These are phyloP conservation scores for Capreolus pygargus DNA, from an alignment of 2,113 vertebrate genomes.

Conservation along the genomic window DNA sequence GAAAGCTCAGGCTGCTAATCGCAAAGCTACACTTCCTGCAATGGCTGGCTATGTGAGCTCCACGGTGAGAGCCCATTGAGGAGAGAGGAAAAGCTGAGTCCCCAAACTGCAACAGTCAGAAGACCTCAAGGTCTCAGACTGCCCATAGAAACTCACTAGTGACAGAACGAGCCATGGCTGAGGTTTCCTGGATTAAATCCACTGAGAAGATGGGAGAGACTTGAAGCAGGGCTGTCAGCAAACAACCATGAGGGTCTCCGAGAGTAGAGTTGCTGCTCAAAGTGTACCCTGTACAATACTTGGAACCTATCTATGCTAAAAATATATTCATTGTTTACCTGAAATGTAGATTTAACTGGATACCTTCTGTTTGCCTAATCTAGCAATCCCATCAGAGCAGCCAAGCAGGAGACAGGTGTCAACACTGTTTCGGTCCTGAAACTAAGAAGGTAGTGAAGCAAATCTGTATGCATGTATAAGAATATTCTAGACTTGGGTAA, in stretches of 20 bases:
- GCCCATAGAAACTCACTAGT: background rate
- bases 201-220: background rate
- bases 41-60: background rate
- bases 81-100: background rate
- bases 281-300: background rate
- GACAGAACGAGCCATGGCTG: fast-evolving
- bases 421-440: background rate
- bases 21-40: background rate
- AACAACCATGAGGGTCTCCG: background rate
- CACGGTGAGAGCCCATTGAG: background rate
- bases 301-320: background rate
- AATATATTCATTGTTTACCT: background rate
- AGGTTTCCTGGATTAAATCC: background rate
- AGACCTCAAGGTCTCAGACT: background rate
- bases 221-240: background rate
- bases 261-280: background rate
- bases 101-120: background rate
- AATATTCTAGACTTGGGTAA: background rate
- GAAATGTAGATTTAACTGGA: background rate
- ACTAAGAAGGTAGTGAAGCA: background rate
- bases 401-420: background rate
- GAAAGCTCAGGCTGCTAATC: too few relatives aligned
- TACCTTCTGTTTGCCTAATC: background rate
- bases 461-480: background rate
- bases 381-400: too few relatives aligned